Evolutionary conservation across 1,140 invertebrate species (phyloP).

Genomic region (Hypothenemus hampei): DNA sequence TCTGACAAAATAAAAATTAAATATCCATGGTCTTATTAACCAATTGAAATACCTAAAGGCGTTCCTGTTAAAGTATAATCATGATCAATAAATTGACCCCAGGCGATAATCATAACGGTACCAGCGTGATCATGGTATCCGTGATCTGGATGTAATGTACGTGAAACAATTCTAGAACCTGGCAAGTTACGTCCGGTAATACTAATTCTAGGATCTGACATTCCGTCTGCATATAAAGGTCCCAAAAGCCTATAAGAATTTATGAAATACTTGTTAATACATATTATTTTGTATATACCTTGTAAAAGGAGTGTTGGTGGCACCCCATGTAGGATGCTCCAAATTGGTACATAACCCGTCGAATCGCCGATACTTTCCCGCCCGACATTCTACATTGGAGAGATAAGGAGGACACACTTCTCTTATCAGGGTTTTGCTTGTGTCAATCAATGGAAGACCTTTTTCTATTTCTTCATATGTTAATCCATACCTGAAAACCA

Average conservation of each 20-base stretch:
- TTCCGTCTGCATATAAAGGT: slow-evolving; percentile 74
- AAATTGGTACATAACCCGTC: slow-evolving; percentile 93
- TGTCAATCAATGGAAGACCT: slow-evolving; percentile 82
- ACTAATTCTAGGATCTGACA: slow-evolving; percentile 74
- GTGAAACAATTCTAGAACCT: slow-evolving; percentile 74
- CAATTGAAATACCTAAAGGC: slow-evolving; percentile 61
- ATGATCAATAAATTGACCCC: slow-evolving; percentile 94
- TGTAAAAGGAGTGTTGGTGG: slow-evolving; percentile 76
- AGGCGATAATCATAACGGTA: slow-evolving; percentile 87
- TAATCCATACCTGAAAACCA: slow-evolving; percentile 65
- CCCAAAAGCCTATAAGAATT: slow-evolving; percentile 59
- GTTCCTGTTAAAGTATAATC: slow-evolving; percentile 86
- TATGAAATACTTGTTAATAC: neutral
- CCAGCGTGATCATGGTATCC: slow-evolving; percentile 91
- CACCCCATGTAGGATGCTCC: slow-evolving; percentile 85
- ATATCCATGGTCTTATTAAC: neutral
- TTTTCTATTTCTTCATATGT: slow-evolving; percentile 83
- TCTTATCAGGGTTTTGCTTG: slow-evolving; percentile 79
- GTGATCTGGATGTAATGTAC: slow-evolving; percentile 86
- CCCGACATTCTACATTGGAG: slow-evolving; percentile 77
- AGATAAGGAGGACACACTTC: slow-evolving; percentile 85
- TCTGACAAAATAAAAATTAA: slow-evolving; percentile 50
- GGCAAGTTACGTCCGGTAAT: slow-evolving; percentile 70
- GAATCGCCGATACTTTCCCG: slow-evolving; percentile 84
- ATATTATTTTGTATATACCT: slow-evolving; percentile 50